Evolutionary conservation across 2,113 vertebrate genomes (phyloP).

Genomic region (Cavia aperea): DNA sequence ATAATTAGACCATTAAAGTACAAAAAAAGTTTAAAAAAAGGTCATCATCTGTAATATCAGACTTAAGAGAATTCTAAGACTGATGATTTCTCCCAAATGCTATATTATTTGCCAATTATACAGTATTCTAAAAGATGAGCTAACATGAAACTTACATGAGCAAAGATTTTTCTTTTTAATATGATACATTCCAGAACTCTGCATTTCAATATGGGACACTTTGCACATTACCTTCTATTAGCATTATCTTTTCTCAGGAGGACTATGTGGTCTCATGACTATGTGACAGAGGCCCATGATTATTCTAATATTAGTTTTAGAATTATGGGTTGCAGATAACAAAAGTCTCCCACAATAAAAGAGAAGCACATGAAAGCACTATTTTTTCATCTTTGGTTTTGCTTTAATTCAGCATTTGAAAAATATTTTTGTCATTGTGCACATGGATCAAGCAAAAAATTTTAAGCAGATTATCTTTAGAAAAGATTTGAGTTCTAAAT

Average conservation of each 20-base stretch:
- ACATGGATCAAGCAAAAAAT: not conserved
- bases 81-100: not conserved
- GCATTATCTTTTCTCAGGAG: not conserved
- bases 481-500: not conserved
- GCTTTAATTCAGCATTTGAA: slow-evolving; percentile 13
- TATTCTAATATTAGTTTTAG: not conserved
- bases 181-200: not conserved
- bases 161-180: not conserved
- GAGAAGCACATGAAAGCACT: not conserved
- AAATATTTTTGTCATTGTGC: slow-evolving; percentile 31
- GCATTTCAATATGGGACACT: not conserved
- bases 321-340: not conserved
- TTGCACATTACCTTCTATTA: not conserved
- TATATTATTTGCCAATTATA: not conserved
- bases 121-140: not conserved
- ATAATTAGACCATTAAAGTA: not conserved
- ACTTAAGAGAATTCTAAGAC: not conserved
- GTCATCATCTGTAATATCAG: not conserved
- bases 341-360: not conserved
- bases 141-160: not conserved
- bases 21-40: not conserved
- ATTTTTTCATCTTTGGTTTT: slow-evolving; percentile 20
- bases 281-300: not conserved
- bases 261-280: not conserved
- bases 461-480: not conserved